Evolutionary conservation across 2,113 vertebrate genomes (phyloP).

Genomic region (Lophotis ruficrista): DNA sequence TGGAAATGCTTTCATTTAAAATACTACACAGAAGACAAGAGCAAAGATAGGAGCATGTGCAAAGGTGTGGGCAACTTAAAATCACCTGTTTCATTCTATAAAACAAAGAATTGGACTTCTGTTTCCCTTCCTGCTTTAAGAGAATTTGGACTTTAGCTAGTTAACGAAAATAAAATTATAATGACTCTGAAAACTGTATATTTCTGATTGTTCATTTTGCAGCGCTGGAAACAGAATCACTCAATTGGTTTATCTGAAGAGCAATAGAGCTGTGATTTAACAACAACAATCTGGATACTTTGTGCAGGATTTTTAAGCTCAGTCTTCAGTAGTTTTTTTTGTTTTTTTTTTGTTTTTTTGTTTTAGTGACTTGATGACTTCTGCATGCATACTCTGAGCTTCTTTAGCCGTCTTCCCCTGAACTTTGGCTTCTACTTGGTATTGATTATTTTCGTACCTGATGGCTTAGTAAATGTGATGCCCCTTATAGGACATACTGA

Average conservation of each 20-base stretch:
- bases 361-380: not conserved
- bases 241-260: not conserved
- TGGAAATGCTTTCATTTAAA: not conserved
- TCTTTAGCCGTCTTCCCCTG: not conserved
- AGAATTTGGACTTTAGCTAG: not conserved
- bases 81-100: not conserved
- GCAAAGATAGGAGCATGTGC: not conserved
- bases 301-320: not conserved
- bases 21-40: not conserved
- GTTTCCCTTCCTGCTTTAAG: not conserved
- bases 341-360: no score
- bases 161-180: not conserved
- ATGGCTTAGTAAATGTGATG: not conserved
- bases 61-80: not conserved
- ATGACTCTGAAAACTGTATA: not conserved
- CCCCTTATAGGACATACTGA: not conserved
- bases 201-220: not conserved
- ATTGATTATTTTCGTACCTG: not conserved
- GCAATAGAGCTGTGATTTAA: not conserved
- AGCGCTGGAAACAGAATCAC: not conserved
- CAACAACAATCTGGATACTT: not conserved
- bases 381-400: not conserved
- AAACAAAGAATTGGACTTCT: not conserved
- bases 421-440: not conserved
- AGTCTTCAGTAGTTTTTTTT: not conserved